These are phyloP conservation scores for Nothobranchius kuhntae DNA, from an alignment of 2,113 vertebrate species.

Conservation along the genomic window DNA sequence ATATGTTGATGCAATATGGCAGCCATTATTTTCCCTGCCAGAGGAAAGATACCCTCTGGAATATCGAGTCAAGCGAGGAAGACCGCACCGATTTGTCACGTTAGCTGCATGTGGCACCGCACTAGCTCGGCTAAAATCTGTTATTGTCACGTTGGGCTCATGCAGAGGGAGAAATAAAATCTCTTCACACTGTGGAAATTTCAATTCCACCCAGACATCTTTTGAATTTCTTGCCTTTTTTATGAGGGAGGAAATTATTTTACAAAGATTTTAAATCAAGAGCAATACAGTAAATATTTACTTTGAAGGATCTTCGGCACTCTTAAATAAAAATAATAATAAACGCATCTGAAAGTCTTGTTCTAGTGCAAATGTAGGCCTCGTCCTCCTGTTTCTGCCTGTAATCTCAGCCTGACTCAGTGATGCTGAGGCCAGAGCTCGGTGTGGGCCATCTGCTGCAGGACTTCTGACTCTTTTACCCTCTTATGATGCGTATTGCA, in stretches of 20 bases:
- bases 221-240: constrained; percentile 27
- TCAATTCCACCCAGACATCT: constrained; percentile 27
- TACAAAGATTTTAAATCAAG: too few relatives aligned
- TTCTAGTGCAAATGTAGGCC: background rate
- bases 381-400: background rate
- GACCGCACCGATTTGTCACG: constrained; percentile 68
- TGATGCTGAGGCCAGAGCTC: constrained; percentile 2
- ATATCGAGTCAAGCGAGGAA: constrained; percentile 66
- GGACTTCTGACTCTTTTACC: background rate
- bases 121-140: constrained; percentile 38
- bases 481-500: background rate
- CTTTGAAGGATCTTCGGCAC: too few relatives aligned
- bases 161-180: constrained; percentile 47
- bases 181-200: constrained; percentile 18
- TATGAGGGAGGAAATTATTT: constrained; percentile 20
- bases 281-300: too few relatives aligned
- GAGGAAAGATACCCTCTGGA: constrained; percentile 71
- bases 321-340: too few relatives aligned
- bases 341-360: too few relatives aligned
- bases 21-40: constrained; percentile 71
- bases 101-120: constrained; percentile 48
- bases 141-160: constrained; percentile 49
- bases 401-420: background rate
- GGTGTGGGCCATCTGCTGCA: background rate
- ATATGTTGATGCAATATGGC: constrained; percentile 78